A percentile compares a stretch with the other conserved stretches of the same genome.
Evolutionary conservation across 2,888 invertebrate genomes (phyloP).

Genomic region (Cantharis rufa): DNA sequence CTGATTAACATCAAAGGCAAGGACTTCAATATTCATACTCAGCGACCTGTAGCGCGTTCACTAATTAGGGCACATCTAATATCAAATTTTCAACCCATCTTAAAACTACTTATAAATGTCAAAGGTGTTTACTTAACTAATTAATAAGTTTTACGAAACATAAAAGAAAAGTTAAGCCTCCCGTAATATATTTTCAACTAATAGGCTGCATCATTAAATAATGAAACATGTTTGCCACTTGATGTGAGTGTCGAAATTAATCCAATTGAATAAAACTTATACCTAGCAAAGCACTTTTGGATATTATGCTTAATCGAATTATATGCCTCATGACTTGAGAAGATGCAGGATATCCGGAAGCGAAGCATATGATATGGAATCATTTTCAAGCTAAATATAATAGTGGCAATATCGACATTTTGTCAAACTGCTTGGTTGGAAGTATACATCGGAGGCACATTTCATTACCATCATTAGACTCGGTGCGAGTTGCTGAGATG

Average conservation of each 20-base stretch:
- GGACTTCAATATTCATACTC: slow-evolving; percentile 23
- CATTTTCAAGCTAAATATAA: slow-evolving; percentile 21
- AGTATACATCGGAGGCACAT: slow-evolving; percentile 6
- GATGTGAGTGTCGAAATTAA: slow-evolving; percentile 17
- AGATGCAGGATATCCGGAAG: slow-evolving; percentile 31
- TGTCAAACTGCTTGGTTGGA: slow-evolving; percentile 7
- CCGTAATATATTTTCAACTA: neutral
- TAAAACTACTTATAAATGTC: slow-evolving; percentile 20
- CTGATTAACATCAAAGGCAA: slow-evolving; percentile 29
- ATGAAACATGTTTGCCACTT: slow-evolving; percentile 4
- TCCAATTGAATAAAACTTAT: slow-evolving; percentile 22
- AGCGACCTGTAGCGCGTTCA: slow-evolving; percentile 26
- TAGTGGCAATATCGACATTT: slow-evolving; percentile 19
- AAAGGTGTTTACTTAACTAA: slow-evolving; percentile 4
- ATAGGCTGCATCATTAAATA: neutral
- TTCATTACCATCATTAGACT: slow-evolving; percentile 20
- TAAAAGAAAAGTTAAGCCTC: neutral
- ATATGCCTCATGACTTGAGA: slow-evolving; percentile 20
- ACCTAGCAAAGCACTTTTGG: slow-evolving; percentile 13
- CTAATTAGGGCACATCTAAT: slow-evolving; percentile 30
- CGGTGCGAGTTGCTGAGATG: slow-evolving; percentile 6
- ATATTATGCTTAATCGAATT: slow-evolving; percentile 26
- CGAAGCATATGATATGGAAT: slow-evolving; percentile 29
- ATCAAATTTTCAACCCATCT: slow-evolving; percentile 16
- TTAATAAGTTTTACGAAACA: neutral